phyloP scores from a whole-genome alignment of 1,140 invertebrate genomes.

The Aporrectodea caliginosa region DNA sequence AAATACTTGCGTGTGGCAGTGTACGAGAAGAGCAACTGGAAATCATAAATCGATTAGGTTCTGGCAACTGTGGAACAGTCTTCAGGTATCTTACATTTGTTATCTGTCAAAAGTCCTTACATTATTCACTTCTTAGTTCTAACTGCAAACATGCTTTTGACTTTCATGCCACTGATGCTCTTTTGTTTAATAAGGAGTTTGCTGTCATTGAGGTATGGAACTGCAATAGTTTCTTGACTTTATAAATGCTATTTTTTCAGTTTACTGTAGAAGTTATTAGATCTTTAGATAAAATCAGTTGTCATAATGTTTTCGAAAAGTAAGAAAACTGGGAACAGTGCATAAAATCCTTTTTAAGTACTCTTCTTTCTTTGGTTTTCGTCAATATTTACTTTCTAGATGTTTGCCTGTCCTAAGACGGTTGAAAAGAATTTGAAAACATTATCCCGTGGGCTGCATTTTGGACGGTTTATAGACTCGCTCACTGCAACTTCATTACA shows the following conservation, averaged over 20 bases:
- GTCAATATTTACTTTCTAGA: too few relatives aligned
- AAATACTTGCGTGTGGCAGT: slow-evolving; percentile 40
- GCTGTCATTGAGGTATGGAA: not conserved
- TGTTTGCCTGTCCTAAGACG: too few relatives aligned
- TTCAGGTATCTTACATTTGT: slow-evolving; percentile 39
- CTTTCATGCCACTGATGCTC: not conserved
- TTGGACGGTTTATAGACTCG: too few relatives aligned
- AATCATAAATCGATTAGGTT: slow-evolving; percentile 42
- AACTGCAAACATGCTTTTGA: not conserved
- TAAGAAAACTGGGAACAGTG: too few relatives aligned
- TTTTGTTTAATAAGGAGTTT: not conserved
- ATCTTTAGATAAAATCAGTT: too few relatives aligned
- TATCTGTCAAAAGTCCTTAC: slow-evolving; percentile 13
- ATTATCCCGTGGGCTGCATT: too few relatives aligned
- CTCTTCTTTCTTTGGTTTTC: too few relatives aligned
- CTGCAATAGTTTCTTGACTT: not conserved
- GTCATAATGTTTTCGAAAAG: too few relatives aligned
- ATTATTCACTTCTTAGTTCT: not conserved
- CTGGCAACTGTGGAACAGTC: slow-evolving; percentile 53
- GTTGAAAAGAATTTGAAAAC: too few relatives aligned
- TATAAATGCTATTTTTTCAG: not conserved
- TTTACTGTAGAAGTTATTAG: not conserved
- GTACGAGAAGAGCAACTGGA: slow-evolving; percentile 44
- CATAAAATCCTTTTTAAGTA: too few relatives aligned
- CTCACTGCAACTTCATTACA: too few relatives aligned